These are phyloP conservation scores for Orthosia incerta DNA, from an alignment of 2,888 invertebrate genomes.

Conservation along the genomic window DNA sequence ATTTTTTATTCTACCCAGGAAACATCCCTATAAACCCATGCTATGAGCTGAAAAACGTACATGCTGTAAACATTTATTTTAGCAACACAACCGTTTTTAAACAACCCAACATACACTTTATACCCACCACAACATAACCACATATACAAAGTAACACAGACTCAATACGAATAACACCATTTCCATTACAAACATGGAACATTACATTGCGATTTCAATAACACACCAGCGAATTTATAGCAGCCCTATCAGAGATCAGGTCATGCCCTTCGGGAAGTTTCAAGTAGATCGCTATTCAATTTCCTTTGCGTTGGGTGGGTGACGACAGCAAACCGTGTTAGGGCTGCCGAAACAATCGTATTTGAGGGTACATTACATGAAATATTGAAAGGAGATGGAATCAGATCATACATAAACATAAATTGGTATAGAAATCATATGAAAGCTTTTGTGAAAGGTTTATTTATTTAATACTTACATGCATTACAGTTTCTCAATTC, in stretches of 20 bases:
- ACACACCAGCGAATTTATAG: constrained; percentile 52
- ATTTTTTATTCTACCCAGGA: too few relatives aligned
- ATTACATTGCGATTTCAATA: constrained; percentile 49
- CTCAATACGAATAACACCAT: background rate
- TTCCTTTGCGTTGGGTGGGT: constrained; percentile 71
- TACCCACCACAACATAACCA: too few relatives aligned
- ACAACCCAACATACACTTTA: background rate
- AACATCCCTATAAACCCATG: too few relatives aligned
- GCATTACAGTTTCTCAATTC: too few relatives aligned
- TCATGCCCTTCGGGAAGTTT: constrained; percentile 72
- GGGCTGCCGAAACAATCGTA: constrained; percentile 39
- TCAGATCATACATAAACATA: background rate
- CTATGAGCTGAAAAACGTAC: too few relatives aligned
- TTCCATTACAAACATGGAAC: constrained; percentile 15
- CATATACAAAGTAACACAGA: background rate
- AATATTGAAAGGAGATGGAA: background rate
- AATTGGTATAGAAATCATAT: background rate
- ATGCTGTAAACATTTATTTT: too few relatives aligned
- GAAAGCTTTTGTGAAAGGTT: background rate
- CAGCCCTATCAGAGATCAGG: constrained; percentile 60
- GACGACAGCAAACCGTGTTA: constrained; percentile 40
- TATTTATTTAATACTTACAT: too few relatives aligned
- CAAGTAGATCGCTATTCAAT: constrained; percentile 80
- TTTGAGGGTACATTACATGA: background rate
- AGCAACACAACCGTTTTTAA: too few relatives aligned